These are phyloP conservation scores for Glyptemys insculpta DNA, from an alignment of 2,797 vertebrate species.

Conservation along the genomic window DNA sequence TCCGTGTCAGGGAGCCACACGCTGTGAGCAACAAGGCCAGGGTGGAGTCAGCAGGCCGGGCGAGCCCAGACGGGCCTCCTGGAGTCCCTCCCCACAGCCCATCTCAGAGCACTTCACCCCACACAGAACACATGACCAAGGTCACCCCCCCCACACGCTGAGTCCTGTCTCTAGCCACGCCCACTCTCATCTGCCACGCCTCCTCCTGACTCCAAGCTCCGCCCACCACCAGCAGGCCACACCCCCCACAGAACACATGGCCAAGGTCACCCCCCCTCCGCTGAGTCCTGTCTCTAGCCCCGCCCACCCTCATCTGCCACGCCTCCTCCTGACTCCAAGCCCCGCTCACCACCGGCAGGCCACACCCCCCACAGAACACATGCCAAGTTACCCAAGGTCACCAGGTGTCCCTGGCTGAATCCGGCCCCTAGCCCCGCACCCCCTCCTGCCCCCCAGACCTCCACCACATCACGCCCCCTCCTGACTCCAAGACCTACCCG, in stretches of 20 bases:
- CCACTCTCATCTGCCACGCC: too few species aligned
- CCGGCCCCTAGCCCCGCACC: too few species aligned
- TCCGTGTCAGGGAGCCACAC: constrained; percentile 94
- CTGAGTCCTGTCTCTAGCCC: not conserved
- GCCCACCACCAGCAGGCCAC: not conserved
- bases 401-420: too few species aligned
- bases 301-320: too few species aligned
- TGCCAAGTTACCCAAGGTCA: not conserved
- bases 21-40: constrained; percentile 72
- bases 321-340: not conserved
- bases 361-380: not conserved
- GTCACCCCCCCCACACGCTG: fast-evolving
- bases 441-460: too few species aligned
- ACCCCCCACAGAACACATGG: too few species aligned
- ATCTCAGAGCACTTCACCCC: not conserved
- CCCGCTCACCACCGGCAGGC: not conserved
- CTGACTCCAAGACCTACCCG: too few species aligned
- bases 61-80: not conserved
- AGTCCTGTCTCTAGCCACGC: not conserved
- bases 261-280: not conserved
- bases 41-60: not conserved
- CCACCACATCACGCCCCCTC: too few species aligned
- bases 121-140: not conserved
- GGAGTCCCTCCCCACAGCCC: not conserved
- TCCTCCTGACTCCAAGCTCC: not conserved